phyloP scores from a whole-genome alignment of 2,797 vertebrate genomes.

The Adelosebastes latens region DNA sequence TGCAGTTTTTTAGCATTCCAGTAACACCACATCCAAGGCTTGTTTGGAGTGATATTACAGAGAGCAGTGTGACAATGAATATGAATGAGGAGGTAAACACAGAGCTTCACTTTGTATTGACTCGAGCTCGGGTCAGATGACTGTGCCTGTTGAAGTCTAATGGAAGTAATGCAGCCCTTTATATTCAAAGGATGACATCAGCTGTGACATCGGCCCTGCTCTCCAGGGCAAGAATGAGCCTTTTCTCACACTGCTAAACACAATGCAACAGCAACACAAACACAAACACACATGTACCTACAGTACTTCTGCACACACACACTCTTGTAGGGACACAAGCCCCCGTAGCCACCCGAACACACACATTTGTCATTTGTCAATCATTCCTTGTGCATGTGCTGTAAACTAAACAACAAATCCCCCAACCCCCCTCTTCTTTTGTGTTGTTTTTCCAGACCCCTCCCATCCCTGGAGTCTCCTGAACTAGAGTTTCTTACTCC shows the following conservation, averaged over 20 bases:
- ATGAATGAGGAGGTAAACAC: slow-evolving; percentile 77
- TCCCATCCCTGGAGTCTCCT: slow-evolving; percentile 79
- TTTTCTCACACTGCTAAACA: slow-evolving; percentile 68
- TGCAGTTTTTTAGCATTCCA: slow-evolving; percentile 14
- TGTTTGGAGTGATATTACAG: slow-evolving; percentile 40
- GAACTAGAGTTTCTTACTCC: slow-evolving; percentile 77
- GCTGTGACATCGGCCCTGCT: slow-evolving; percentile 80
- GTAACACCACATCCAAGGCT: slow-evolving; percentile 19
- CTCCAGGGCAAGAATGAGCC: slow-evolving; percentile 79
- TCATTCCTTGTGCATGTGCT: slow-evolving; percentile 45
- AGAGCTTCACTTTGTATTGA: slow-evolving; percentile 72
- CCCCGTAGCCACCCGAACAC: slow-evolving; percentile 2
- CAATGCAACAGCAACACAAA: slow-evolving; percentile 28
- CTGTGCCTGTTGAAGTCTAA: slow-evolving; percentile 58
- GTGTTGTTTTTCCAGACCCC: slow-evolving; percentile 70
- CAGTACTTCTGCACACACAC: slow-evolving; percentile 2
- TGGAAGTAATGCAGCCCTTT: slow-evolving; percentile 76
- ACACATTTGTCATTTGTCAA: slow-evolving; percentile 56
- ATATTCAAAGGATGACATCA: slow-evolving; percentile 85
- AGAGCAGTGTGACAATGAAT: slow-evolving; percentile 66
- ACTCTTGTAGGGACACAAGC: not conserved
- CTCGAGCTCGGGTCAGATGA: slow-evolving; percentile 62
- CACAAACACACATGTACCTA: not conserved
- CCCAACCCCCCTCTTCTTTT: slow-evolving; percentile 47
- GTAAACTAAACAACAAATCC: slow-evolving; percentile 50